Percentiles rank a stretch among this genome's conserved stretches.
phyloP scores from a whole-genome alignment of 2,888 invertebrate species.

The Coronaproctus castanopsis region DNA sequence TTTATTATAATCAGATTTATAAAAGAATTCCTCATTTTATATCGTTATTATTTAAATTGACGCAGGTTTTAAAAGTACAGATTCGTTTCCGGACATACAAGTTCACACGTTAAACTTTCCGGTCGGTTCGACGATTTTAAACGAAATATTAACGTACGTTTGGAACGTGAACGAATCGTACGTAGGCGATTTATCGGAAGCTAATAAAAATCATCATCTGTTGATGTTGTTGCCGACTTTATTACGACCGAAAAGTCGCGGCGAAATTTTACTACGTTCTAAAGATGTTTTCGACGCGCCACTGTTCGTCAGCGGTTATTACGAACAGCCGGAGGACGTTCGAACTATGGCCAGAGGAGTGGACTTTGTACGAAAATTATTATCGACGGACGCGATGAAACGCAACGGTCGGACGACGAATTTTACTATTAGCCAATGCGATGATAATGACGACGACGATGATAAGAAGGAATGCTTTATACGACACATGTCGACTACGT shows the following conservation, averaged over 20 bases:
- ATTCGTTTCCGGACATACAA: too few species aligned
- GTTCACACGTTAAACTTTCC: too few species aligned
- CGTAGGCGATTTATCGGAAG: too few species aligned
- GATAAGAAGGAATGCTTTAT: background rate
- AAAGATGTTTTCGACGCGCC: background rate
- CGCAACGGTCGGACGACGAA: background rate
- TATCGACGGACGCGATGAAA: background rate
- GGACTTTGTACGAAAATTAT: background rate
- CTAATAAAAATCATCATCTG: too few species aligned
- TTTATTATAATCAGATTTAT: too few species aligned
- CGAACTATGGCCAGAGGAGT: background rate
- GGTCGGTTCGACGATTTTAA: too few species aligned
- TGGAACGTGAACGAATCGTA: too few species aligned
- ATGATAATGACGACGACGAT: background rate
- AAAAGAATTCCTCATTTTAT: too few species aligned
- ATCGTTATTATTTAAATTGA: too few species aligned
- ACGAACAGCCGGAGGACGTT: background rate
- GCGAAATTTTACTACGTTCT: background rate
- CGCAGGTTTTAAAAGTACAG: too few species aligned
- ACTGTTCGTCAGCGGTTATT: background rate
- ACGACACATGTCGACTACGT: background rate
- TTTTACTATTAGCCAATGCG: background rate
- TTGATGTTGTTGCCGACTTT: background rate
- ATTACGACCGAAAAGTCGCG: constrained; percentile 1
- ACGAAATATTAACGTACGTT: too few species aligned